Evolutionary conservation across 2,113 vertebrate species (phyloP).

Genomic region (Semnornis frantzii): DNA sequence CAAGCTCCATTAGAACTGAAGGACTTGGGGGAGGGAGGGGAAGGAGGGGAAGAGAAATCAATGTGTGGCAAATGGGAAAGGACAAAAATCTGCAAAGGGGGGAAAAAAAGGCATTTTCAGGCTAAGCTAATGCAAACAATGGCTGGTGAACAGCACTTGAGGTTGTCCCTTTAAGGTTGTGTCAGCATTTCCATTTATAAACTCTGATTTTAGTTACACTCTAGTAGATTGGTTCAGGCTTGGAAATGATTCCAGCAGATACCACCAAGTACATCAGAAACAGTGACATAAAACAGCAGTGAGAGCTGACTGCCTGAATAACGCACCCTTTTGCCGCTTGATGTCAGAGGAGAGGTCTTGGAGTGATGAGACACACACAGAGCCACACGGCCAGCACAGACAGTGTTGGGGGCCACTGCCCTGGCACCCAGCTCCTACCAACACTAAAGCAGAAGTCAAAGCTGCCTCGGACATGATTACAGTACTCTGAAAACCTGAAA

Average conservation of each 20-base stretch:
- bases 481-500: background rate
- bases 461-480: background rate
- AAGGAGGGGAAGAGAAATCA: slow-evolving; percentile 38
- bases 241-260: slow-evolving; percentile 21
- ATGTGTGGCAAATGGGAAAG: slow-evolving; percentile 64
- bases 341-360: background rate
- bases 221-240: slow-evolving; percentile 20
- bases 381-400: background rate
- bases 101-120: slow-evolving; percentile 4
- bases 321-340: background rate
- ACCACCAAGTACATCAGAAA: background rate
- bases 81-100: slow-evolving; percentile 48
- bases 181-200: slow-evolving; percentile 65
- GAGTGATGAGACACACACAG: accelerated
- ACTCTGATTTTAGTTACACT: slow-evolving; percentile 42
- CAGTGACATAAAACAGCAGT: background rate
- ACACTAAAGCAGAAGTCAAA: background rate
- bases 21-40: slow-evolving; percentile 3
- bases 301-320: background rate
- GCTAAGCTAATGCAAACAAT: slow-evolving; percentile 48
- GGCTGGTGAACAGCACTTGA: slow-evolving; percentile 34
- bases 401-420: background rate
- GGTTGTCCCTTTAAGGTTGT: slow-evolving; percentile 46
- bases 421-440: background rate
- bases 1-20: slow-evolving; percentile 74